A percentile compares a stretch with the other conserved stretches of the same genome.
Evolutionary conservation across 2,113 vertebrate genomes (phyloP).

Genomic region (Cepphus grylle): DNA sequence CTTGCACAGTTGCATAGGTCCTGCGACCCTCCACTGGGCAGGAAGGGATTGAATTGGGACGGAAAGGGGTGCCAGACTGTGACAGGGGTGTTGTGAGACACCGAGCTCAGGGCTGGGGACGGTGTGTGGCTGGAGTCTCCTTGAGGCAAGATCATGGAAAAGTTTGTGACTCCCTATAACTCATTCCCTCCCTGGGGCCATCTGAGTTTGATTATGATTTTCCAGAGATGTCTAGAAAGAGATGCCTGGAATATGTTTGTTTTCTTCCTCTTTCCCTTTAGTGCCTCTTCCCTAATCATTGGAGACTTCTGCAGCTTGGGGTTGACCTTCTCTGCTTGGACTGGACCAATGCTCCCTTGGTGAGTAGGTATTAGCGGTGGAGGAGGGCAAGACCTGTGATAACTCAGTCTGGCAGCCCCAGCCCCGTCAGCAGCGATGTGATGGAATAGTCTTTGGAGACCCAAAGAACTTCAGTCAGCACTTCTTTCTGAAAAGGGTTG

Average conservation of each 20-base stretch:
- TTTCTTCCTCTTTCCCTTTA: conserved; percentile 1
- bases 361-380: neutral
- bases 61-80: neutral
- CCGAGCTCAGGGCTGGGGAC: neutral
- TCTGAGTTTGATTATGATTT: neutral
- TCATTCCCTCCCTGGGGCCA: neutral
- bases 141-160: neutral
- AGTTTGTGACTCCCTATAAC: neutral
- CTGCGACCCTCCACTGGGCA: neutral
- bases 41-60: neutral
- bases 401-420: conserved; percentile 47
- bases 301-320: neutral
- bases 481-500: neutral
- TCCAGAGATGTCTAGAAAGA: neutral
- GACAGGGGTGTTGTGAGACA: neutral
- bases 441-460: conserved; percentile 47
- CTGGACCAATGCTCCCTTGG: neutral
- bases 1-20: neutral
- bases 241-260: neutral
- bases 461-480: conserved; percentile 34
- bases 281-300: neutral
- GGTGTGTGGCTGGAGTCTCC: neutral
- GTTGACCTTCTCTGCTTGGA: neutral
- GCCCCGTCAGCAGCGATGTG: neutral
- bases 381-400: conserved; percentile 32